Evolutionary conservation across 53 echinoderm and acorn worm species (phyloP).

Genomic region (Echinometra lucunter): DNA sequence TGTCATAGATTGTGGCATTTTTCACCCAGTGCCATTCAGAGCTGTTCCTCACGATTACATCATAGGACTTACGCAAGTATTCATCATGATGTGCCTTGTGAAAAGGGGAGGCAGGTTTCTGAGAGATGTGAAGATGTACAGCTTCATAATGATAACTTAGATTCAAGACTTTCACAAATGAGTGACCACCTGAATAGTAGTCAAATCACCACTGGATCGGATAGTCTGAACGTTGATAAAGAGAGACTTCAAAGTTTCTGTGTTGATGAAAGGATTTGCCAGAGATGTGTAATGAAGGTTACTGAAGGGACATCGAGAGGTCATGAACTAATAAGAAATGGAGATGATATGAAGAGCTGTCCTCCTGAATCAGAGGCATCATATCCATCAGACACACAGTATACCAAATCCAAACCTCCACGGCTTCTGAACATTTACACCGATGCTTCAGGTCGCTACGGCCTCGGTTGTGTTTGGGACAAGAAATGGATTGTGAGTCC

Average conservation of each 20-base stretch:
- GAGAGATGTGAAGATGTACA: neutral
- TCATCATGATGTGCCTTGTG: neutral
- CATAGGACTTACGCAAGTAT: neutral
- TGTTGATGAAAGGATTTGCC: neutral
- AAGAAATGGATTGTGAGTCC: constrained; percentile 66
- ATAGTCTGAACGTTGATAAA: neutral
- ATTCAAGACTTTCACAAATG: neutral
- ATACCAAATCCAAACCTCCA: neutral
- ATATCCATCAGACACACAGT: neutral
- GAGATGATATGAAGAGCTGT: neutral
- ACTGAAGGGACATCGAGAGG: neutral
- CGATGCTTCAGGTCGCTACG: constrained; percentile 63
- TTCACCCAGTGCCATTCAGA: neutral
- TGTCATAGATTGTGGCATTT: neutral
- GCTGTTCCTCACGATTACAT: neutral
- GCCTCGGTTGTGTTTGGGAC: constrained; percentile 62
- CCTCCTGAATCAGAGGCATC: neutral
- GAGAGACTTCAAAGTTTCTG: neutral
- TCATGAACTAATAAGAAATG: neutral
- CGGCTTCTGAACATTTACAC: constrained; percentile 51
- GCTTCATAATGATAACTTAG: neutral
- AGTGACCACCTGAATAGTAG: neutral
- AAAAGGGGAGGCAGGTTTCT: neutral
- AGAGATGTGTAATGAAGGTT: neutral
- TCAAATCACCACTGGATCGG: neutral